Base-by-base conservation (phyloP, 2,797 vertebrate species). In the Spinibarbus caldwelli region DNA sequence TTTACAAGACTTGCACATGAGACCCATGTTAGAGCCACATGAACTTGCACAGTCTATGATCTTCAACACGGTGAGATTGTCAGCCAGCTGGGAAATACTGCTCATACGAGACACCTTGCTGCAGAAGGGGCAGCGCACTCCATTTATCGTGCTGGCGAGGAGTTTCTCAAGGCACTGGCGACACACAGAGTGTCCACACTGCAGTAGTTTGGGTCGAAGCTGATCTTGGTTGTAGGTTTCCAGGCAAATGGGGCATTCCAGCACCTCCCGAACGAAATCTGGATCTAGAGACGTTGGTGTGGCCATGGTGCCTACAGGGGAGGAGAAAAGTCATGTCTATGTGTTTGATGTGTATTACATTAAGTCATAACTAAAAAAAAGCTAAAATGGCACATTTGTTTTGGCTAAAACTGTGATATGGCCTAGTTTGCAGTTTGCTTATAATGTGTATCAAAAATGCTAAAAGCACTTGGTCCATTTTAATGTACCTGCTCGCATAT, bases 171-270 rank as follows among this genome's bases (percentile, higher is more conserved):
- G 94, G 93, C 98, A 99, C 89, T 97, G 97, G 49, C 95, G 96
- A 92, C 98, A 99, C 88, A 98, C 97, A 1, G 98, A 98, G 86
- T 99, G 98, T 59, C 98, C 98, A 1, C 98, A 99, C 91, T 99
- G 97, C 78, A 99, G 92, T 26, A 99, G 96, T 87, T 99, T 99
- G 83, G 98, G 97, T 86, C 98, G 95, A 90, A 98, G 92, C 82
- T 97, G 96, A 68, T 98, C 97, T 91, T 96, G 96, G 0, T 95
- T 97, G 93, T 98, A 99, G 59, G 97, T 97, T 90, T 99, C 98
- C 94, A 99, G 95, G 91, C 98, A 99, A 84, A 99, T 99, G n/a
- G 98, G 97, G 88, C 98, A 99, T 90, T 99, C 98, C 62, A 99
- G 93, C 45, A 99, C 97, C 92, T 99, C 98, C 71, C 97, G 96